Base-by-base conservation (phyloP, 2,113 vertebrate species). In the Gallinago paraguaiae region DNA sequence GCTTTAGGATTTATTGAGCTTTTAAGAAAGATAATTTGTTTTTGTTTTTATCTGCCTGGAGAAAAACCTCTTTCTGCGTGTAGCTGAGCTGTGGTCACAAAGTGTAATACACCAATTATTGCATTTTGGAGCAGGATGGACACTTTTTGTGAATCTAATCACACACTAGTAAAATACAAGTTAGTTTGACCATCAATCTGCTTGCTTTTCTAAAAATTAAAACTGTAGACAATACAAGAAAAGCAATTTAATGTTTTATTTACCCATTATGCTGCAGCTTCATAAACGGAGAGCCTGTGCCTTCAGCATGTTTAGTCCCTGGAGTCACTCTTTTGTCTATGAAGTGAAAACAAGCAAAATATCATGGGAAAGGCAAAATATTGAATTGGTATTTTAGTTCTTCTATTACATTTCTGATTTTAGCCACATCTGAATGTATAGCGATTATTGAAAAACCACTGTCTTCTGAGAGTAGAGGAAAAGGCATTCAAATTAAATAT, bases 401-500 rank as follows among this genome's bases (percentile, higher is more conserved):
- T 90, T 82, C 41, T 69, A 24, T 69, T 64, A 17, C 13, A 28
- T 84, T 93, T 75, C 72, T 92, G 43, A 43, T 53, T 56, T 37
- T 60, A 72, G 13, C 4, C 39, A 61, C 15, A 72, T 75, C 23
- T 70, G 63, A 82, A 51, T 88, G 23, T 9, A 64, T 5, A 63
- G 51, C 15, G 23, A 13, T 60, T 68, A 41, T 54, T 80, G 51
- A 82, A 80, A 72, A 19, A 57, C 7, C 2, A 1, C 45, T 80
- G 45, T 22, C 46, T 76, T 76, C 87, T 83, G 51, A 74, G 79
- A 88, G 48, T 45, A 25, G 11, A 83, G 46, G 75, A 57, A 90
- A 84, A 90, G 60, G 24, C 8, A 79, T 53, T 92, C 43, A 56
- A 39, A 69, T 84, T 68, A 93, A 95, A 88, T 86, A 83, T 91